These are phyloP conservation scores for Quadriops clusia DNA, from an alignment of 2,888 invertebrate genomes.

Conservation along the genomic window DNA sequence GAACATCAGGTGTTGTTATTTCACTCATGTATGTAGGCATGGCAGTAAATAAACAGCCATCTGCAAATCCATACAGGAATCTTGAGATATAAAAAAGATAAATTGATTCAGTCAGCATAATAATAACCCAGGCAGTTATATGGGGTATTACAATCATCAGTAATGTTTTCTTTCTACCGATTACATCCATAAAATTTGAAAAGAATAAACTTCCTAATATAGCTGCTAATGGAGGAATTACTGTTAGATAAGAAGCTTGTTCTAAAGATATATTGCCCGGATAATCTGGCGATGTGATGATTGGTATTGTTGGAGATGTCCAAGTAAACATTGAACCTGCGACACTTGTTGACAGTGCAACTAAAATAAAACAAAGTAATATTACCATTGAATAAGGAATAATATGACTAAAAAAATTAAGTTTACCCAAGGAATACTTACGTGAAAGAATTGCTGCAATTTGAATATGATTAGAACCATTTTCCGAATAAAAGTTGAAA, in stretches of 20 bases:
- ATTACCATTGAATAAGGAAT: no score
- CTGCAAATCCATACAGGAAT: conserved; percentile 23
- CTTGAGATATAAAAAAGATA: conserved; percentile 25
- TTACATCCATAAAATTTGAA: conserved; percentile 12
- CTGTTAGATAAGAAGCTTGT: conserved; percentile 17
- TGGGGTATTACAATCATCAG: conserved; percentile 23
- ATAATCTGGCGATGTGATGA: conserved; percentile 14
- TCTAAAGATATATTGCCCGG: conserved; percentile 14
- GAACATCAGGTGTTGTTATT: conserved; percentile 23
- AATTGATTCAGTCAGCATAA: conserved; percentile 20
- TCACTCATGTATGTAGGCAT: conserved; percentile 27
- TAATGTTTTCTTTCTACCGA: conserved; percentile 23
- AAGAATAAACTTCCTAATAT: conserved; percentile 14
- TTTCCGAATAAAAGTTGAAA: no score
- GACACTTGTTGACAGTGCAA: conserved; percentile 15
- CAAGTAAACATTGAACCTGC: conserved; percentile 17
- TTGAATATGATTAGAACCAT: no score
- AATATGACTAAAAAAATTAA: no score
- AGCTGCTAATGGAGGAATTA: conserved; percentile 17
- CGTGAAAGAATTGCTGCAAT: no score
- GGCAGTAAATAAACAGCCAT: conserved; percentile 21
- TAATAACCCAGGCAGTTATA: conserved; percentile 20
- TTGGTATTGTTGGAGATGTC: conserved; percentile 20
- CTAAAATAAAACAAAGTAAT: conserved; percentile 16
- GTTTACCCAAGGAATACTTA: no score